Conservation (phyloP, 1,140 invertebrate species). For the Microplitis mediator region DNA sequence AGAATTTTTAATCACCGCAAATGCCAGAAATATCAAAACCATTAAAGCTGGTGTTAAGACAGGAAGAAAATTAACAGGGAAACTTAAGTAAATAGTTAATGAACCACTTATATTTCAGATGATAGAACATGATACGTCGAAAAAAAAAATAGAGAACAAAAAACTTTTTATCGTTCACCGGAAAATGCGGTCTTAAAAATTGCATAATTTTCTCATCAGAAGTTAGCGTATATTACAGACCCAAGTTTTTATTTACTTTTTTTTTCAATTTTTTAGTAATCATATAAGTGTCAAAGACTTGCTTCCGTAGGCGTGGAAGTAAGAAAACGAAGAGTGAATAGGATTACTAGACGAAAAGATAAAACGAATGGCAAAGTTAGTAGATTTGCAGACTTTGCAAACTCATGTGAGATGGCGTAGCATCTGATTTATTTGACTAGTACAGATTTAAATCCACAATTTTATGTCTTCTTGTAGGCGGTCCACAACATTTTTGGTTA, state of each 20-base stretch:
- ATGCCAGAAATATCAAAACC: neutral
- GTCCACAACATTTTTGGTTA: neutral
- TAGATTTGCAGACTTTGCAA: constrained; percentile 9
- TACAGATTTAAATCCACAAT: constrained; percentile 7
- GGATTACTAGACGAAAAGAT: neutral
- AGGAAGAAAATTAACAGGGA: neutral
- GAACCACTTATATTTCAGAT: neutral
- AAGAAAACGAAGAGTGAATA: neutral
- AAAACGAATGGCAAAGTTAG: neutral
- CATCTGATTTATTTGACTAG: constrained; percentile 14
- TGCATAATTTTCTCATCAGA: constrained; percentile 25
- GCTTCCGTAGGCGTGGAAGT: neutral
- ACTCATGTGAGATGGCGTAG: neutral
- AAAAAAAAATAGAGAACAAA: constrained; percentile 4
- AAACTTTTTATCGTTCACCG: neutral
- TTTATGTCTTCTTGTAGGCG: neutral
- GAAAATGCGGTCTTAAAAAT: constrained; percentile 4
- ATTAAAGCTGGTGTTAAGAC: neutral
- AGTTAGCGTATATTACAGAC: constrained; percentile 8
- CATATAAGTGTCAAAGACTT: neutral
- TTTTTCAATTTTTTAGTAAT: neutral
- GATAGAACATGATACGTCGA: neutral
- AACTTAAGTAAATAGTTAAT: neutral
- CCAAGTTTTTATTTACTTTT: neutral
- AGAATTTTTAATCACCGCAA: neutral